These are phyloP conservation scores for Heliconius congener DNA, from an alignment of 1,140 invertebrate species.

Conservation along the genomic window DNA sequence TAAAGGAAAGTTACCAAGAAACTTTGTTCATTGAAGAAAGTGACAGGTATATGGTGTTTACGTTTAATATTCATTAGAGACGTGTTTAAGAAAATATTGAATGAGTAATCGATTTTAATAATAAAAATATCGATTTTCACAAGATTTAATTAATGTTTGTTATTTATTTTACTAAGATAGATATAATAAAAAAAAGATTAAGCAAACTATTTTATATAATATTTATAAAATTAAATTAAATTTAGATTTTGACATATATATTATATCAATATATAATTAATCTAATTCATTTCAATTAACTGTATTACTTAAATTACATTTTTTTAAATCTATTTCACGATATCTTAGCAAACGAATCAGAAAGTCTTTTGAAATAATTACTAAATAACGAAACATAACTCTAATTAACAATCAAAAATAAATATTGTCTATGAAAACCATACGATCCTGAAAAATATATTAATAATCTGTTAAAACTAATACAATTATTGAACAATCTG, in stretches of 20 bases:
- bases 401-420: neutral
- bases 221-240: too few relatives aligned
- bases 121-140: slow-evolving; percentile 2
- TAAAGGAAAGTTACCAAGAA: slow-evolving; percentile 10
- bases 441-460: neutral
- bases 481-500: slow-evolving; percentile 3
- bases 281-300: too few relatives aligned
- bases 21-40: slow-evolving; percentile 7
- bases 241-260: too few relatives aligned
- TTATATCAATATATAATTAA: too few relatives aligned
- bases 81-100: too few relatives aligned
- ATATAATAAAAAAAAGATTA: too few relatives aligned
- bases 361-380: too few relatives aligned
- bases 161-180: neutral
- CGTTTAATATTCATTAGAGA: neutral
- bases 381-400: too few relatives aligned
- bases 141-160: neutral
- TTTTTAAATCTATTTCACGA: too few relatives aligned
- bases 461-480: neutral
- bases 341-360: too few relatives aligned
- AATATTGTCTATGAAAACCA: slow-evolving; percentile 5
- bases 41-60: neutral
- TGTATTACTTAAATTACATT: too few relatives aligned
- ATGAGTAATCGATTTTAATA: neutral
- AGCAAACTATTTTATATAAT: too few relatives aligned